These are phyloP conservation scores for Drosophila equinoxialis DNA, from an alignment of 1,140 invertebrate genomes.

Conservation along the genomic window DNA sequence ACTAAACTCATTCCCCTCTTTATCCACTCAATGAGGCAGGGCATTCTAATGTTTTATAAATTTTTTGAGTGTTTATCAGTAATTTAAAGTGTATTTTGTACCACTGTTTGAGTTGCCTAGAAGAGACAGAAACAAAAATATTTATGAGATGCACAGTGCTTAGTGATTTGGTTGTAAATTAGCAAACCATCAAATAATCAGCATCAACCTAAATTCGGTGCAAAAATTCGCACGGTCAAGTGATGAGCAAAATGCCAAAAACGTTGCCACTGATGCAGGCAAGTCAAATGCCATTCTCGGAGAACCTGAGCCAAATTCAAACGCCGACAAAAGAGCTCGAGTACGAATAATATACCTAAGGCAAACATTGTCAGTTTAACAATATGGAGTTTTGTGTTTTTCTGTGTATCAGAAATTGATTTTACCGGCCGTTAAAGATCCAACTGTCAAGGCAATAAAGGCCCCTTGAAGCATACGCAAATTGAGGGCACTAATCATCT, in stretches of 20 bases:
- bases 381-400: not conserved
- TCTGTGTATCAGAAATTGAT: not conserved
- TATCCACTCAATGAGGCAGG: no score
- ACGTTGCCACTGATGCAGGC: slow-evolving; percentile 43
- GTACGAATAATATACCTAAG: slow-evolving; percentile 32
- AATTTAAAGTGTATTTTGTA: no score
- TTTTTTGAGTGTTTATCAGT: no score
- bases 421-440: slow-evolving; percentile 80
- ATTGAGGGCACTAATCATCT: slow-evolving; percentile 85
- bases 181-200: slow-evolving; percentile 39
- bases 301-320: slow-evolving; percentile 25
- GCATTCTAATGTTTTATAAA: no score
- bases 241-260: slow-evolving; percentile 34
- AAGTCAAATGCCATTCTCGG: slow-evolving; percentile 28
- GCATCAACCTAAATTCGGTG: slow-evolving; percentile 53
- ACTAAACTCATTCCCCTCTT: no score
- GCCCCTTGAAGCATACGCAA: slow-evolving; percentile 87
- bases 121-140: not conserved
- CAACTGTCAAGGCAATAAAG: slow-evolving; percentile 86
- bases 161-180: slow-evolving; percentile 38
- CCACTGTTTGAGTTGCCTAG: not conserved
- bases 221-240: slow-evolving; percentile 58
- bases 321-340: slow-evolving; percentile 43
- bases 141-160: slow-evolving; percentile 28
- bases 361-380: not conserved